Conservation (phyloP, 1,140 invertebrate species). For the Aphelinus certus region DNA sequence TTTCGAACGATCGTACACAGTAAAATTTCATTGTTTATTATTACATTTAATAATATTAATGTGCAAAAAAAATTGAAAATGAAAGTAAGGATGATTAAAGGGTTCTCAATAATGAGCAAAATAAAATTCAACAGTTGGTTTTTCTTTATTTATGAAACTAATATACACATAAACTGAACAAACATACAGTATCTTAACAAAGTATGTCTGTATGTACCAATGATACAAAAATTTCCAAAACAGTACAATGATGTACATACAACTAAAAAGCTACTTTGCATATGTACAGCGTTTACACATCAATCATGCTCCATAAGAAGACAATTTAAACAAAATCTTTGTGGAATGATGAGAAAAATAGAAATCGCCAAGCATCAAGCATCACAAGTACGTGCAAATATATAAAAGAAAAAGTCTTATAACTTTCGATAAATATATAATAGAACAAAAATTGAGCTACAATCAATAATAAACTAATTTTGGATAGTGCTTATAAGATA, state of each 20-base stretch:
- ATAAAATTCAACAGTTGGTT: conserved; percentile 38
- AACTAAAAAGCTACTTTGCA: background rate
- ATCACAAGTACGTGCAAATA: conserved; percentile 27
- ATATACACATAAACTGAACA: conserved; percentile 54
- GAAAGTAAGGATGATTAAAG: background rate
- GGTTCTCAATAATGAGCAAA: conserved; percentile 18
- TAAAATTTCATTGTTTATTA: too few relatives aligned
- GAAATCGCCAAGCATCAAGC: conserved; percentile 13
- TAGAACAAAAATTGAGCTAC: background rate
- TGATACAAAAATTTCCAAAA: conserved; percentile 5
- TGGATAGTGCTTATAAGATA: conserved; percentile 14
- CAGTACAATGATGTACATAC: conserved; percentile 11
- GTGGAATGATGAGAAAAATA: conserved; percentile 1
- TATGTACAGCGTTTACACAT: conserved; percentile 10
- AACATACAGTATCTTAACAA: conserved; percentile 50
- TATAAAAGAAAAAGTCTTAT: background rate
- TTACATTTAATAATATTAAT: too few relatives aligned
- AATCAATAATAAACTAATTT: background rate
- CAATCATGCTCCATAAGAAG: conserved; percentile 15
- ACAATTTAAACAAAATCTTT: conserved; percentile 5
- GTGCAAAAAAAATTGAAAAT: too few relatives aligned
- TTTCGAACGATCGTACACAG: too few relatives aligned
- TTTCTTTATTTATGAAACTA: conserved; percentile 60
- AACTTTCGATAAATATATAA: conserved; percentile 3
- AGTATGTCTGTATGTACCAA: conserved; percentile 2